These are phyloP conservation scores for Antheraea yamamai DNA, from an alignment of 2,888 invertebrate species.

Conservation along the genomic window DNA sequence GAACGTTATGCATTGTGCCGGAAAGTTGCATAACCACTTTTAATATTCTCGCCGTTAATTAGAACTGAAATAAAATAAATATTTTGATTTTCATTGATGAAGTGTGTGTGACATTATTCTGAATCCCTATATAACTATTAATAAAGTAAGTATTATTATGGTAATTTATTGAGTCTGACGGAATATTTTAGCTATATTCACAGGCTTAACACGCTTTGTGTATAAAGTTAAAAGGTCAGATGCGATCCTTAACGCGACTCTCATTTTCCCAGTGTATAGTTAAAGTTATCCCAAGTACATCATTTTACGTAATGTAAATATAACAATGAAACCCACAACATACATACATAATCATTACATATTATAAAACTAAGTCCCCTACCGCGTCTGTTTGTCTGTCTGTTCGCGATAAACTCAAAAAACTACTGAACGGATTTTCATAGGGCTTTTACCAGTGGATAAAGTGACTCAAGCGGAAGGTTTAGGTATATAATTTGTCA, in stretches of 20 bases:
- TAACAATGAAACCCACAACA: slow-evolving; percentile 1
- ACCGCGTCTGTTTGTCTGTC: too few relatives aligned
- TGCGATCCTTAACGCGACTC: slow-evolving; percentile 24
- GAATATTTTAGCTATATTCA: slow-evolving; percentile 25
- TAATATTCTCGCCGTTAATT: too few relatives aligned
- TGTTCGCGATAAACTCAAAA: too few relatives aligned
- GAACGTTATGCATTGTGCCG: too few relatives aligned
- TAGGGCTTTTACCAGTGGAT: too few relatives aligned
- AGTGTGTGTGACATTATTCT: neutral
- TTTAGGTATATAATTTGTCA: too few relatives aligned
- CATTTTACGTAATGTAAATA: neutral
- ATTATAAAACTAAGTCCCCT: too few relatives aligned
- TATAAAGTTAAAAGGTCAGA: slow-evolving; percentile 35
- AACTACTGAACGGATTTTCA: too few relatives aligned
- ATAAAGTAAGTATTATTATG: neutral
- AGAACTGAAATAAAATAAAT: too few relatives aligned
- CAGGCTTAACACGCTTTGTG: slow-evolving; percentile 29
- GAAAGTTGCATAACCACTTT: too few relatives aligned
- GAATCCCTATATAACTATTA: neutral
- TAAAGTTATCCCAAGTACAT: neutral
- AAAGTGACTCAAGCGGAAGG: too few relatives aligned
- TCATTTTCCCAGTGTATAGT: neutral
- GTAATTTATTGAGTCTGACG: slow-evolving; percentile 19
- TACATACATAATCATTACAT: slow-evolving; percentile 27
- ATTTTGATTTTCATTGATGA: too few relatives aligned